Conservation (phyloP, 2,113 vertebrate genomes). For the Stictonetta naevosa region DNA sequence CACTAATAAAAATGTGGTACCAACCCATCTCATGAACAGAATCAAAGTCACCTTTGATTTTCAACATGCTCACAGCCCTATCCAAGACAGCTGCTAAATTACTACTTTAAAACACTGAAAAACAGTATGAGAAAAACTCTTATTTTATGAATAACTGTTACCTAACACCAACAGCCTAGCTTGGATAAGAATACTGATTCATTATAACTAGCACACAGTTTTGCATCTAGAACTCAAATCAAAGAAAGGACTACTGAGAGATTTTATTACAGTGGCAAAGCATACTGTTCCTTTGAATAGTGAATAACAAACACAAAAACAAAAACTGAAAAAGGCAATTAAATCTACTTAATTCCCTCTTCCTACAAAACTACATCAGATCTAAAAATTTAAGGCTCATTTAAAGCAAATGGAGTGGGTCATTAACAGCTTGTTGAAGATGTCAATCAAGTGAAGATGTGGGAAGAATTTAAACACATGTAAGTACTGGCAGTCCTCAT, state of each 20-base stretch:
- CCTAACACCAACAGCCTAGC: neutral
- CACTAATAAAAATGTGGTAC: constrained; percentile 6
- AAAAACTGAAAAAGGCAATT: constrained; percentile 7
- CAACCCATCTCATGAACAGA: constrained; percentile 24
- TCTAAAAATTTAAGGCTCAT: constrained; percentile 61
- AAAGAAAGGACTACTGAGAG: constrained; percentile 6
- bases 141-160: constrained; percentile 40
- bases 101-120: constrained; percentile 8
- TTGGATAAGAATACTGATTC: neutral
- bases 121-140: neutral
- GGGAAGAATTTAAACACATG: constrained; percentile 59
- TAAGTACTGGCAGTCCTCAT: neutral
- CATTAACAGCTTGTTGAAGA: constrained; percentile 71
- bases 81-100: constrained; percentile 40
- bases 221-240: constrained; percentile 25
- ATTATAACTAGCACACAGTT: neutral
- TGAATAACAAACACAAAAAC: constrained; percentile 4
- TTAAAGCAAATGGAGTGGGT: constrained; percentile 69
- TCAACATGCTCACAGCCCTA: neutral
- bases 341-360: constrained; percentile 44
- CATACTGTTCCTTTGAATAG: neutral
- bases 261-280: neutral
- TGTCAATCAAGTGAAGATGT: constrained; percentile 59
- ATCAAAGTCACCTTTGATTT: constrained; percentile 36
- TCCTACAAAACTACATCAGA: constrained; percentile 62